Percentiles rank a stretch among this genome's conserved stretches.
Evolutionary conservation across 2,113 vertebrate species (phyloP).

Genomic region (Lepus europaeus): DNA sequence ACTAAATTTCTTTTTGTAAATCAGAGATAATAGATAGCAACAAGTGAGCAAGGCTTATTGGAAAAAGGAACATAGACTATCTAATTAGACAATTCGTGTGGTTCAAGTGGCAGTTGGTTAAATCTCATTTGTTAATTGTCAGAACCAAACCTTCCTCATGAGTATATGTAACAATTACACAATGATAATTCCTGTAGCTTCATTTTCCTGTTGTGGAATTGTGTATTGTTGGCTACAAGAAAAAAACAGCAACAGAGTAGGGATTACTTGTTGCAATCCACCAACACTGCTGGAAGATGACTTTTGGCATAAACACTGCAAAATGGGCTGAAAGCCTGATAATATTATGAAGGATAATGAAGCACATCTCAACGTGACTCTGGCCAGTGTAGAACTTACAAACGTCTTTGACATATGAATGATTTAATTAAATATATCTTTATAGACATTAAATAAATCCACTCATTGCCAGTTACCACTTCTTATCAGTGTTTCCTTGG

Average conservation of each 20-base stretch:
- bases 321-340: no score
- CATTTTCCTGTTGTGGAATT: not conserved
- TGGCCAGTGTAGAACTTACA: not conserved
- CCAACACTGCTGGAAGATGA: not conserved
- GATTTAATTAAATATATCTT: not conserved
- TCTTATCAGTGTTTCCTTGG: not conserved
- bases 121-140: not conserved
- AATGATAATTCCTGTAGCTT: not conserved
- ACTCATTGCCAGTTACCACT: not conserved
- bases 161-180: not conserved
- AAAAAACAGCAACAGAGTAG: not conserved
- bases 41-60: not conserved
- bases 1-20: not conserved
- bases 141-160: not conserved
- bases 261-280: not conserved
- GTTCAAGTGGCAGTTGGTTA: not conserved
- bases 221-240: not conserved
- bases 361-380: not conserved
- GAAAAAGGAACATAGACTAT: not conserved
- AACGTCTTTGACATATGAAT: not conserved
- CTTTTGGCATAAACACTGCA: not conserved
- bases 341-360: not conserved
- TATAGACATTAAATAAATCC: not conserved
- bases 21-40: not conserved
- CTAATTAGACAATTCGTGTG: not conserved